Evolutionary conservation across 2,113 vertebrate species (phyloP), one percentile per base, ranked within the genome.

Genomic region (Genyomyrus donnyi): DNA sequence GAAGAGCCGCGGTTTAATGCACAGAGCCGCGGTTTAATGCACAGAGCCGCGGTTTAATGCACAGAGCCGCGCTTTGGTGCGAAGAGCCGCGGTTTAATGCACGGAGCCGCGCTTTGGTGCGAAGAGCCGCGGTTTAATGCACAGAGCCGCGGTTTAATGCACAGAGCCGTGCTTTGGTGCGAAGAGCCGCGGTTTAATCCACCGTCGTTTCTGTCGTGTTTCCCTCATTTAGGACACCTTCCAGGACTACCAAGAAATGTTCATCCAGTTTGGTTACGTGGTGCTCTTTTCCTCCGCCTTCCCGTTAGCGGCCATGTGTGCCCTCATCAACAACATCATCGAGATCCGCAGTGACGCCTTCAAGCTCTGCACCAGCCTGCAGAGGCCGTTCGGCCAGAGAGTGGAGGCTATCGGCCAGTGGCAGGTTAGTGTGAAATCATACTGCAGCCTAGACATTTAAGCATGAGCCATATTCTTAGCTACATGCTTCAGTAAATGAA

Each of bases 211-310:
- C 6, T n/a, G 84, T 48, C 35, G 45, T 91, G 91, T 42, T 88
- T 56, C 90, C 27, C 85, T 89, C 89, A 31, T 52, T 1, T 94
- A 99, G 98, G 98, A 98, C 95, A 98, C 98, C 0, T 98, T 99
- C 94, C 97, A 98, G 93, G 98, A 99, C 95, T 99, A 99, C 94
- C 98, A 99, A 92, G 98, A 99, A 95, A 99, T 99, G 98, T 98
- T 99, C 90, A 96, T 99, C 92, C 98, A 99, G 96, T 99, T 99
- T 0, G 98, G 98, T 80, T 99, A 99, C 0, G 98, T 99, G 89
- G 98, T 98, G 89, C 98, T 99, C 70, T 99, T 99, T 96, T 99
- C 98, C 7, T 98, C 98, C 0, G 98, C 98, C 92, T 99, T 99
- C 93, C 98, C 98, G 0, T 93, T 99, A 94, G 98, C 98, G 0